Conservation (phyloP, 2,113 vertebrate species). For the Gallinago undulata region DNA sequence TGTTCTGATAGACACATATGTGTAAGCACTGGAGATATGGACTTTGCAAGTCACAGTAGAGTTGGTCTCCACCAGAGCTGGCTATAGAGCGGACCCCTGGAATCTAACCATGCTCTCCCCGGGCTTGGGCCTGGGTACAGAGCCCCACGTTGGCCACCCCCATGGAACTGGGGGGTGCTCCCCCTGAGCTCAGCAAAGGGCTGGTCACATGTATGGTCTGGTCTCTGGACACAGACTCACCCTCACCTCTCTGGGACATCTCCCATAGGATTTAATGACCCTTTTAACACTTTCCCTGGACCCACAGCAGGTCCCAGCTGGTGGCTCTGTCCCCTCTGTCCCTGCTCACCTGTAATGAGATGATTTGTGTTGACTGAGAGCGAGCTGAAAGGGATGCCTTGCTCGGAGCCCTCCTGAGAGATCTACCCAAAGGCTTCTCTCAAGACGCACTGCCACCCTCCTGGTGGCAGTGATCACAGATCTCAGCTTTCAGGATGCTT, state of each 20-base stretch:
- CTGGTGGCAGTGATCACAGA: not conserved
- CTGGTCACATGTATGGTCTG: accelerated
- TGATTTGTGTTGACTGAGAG: not conserved
- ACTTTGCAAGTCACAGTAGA: accelerated
- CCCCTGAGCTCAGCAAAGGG: accelerated
- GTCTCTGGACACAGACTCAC: not conserved
- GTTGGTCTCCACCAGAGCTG: not conserved
- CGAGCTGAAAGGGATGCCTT: not conserved
- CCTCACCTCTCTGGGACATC: not conserved
- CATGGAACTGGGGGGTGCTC: accelerated
- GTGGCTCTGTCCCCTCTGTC: not conserved
- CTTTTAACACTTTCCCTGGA: not conserved
- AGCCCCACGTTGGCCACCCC: accelerated
- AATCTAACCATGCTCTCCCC: accelerated
- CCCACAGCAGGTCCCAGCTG: not conserved
- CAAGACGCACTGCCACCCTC: not conserved
- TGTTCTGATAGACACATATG: too few relatives aligned
- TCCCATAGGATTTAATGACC: not conserved
- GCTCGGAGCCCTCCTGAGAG: not conserved
- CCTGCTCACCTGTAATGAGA: not conserved
- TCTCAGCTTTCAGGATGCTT: not conserved
- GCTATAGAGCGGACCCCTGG: not conserved
- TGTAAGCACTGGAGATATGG: not conserved
- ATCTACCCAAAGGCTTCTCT: not conserved
- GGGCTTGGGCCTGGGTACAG: not conserved